phyloP scores from a whole-genome alignment of 2,888 invertebrate species.

The Himalopsyche anomala region DNA sequence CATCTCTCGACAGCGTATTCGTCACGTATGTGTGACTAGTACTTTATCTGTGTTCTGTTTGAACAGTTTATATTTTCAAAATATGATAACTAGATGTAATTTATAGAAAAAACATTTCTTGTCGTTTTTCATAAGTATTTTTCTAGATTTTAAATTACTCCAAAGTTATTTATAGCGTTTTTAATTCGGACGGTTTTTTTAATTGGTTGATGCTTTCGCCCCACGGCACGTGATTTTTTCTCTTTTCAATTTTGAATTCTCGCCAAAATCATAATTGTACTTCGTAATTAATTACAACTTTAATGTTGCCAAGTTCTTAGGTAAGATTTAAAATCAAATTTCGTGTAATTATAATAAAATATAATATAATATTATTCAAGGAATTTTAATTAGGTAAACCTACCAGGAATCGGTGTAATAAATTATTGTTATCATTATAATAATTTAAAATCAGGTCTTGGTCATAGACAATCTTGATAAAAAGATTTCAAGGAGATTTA shows the following conservation, averaged over 20 bases:
- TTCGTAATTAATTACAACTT: neutral
- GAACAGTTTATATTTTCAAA: too few relatives aligned
- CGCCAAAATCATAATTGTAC: neutral
- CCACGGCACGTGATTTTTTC: neutral
- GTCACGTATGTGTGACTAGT: too few relatives aligned
- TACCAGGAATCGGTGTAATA: neutral
- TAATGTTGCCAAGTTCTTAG: neutral
- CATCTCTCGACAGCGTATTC: too few relatives aligned
- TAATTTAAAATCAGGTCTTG: neutral
- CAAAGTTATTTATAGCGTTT: too few relatives aligned
- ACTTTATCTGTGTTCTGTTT: too few relatives aligned
- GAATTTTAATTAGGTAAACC: neutral
- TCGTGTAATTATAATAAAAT: neutral
- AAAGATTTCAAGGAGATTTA: neutral
- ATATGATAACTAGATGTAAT: too few relatives aligned
- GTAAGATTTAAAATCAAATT: neutral
- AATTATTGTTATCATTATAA: neutral
- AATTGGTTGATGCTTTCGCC: too few relatives aligned
- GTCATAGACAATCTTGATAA: neutral
- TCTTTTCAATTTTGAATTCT: neutral
- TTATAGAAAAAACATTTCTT: too few relatives aligned
- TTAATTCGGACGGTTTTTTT: too few relatives aligned
- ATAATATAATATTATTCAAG: neutral
- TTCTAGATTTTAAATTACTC: too few relatives aligned
- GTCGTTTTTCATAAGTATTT: too few relatives aligned